Evolutionary conservation across 2,797 vertebrate species (phyloP).

Genomic region (Hypotaenidia okinawae): DNA sequence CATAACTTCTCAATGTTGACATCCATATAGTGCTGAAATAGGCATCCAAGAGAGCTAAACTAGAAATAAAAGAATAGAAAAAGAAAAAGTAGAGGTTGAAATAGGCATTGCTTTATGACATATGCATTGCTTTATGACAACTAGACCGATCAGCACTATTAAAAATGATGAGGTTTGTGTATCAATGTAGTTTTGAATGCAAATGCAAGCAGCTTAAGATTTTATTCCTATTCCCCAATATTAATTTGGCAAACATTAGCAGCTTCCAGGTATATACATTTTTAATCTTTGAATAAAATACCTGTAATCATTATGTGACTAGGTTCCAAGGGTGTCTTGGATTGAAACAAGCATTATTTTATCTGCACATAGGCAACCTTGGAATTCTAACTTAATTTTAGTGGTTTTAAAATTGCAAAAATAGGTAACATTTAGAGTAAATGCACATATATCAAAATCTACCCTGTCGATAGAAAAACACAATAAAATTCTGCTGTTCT

Average conservation of each 20-base stretch:
- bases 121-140: neutral
- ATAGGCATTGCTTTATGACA: neutral
- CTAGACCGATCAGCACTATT: neutral
- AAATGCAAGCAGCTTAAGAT: neutral
- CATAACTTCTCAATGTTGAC: neutral
- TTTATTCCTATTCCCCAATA: neutral
- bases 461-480: neutral
- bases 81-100: neutral
- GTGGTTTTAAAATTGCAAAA: neutral
- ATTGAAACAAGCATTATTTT: neutral
- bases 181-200: neutral
- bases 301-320: neutral
- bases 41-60: neutral
- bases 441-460: neutral
- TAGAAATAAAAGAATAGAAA: neutral
- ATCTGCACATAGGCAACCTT: neutral
- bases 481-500: neutral
- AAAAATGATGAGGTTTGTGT: neutral
- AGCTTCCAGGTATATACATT: neutral
- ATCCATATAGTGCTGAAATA: neutral
- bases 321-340: neutral
- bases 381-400: neutral
- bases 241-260: neutral
- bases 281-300: neutral
- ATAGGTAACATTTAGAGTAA: neutral